phyloP scores from a whole-genome alignment of 2,113 vertebrate genomes.

The Limanda limanda region DNA sequence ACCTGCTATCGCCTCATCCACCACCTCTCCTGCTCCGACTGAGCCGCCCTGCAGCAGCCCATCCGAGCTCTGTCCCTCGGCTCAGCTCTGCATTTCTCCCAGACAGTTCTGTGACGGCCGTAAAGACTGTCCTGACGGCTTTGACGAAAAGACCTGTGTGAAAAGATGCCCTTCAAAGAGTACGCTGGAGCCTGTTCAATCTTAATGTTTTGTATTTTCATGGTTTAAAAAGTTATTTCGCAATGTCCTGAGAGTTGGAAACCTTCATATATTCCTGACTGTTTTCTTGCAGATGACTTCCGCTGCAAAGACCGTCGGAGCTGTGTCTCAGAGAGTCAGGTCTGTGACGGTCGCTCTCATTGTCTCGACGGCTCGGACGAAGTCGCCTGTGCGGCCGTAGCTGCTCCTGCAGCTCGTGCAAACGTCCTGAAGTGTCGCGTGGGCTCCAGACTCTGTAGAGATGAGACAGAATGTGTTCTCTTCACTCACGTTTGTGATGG shows the following conservation, averaged over 20 bases:
- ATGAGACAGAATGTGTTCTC: not conserved
- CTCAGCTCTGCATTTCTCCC: constrained; percentile 76
- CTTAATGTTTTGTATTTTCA: too few species aligned
- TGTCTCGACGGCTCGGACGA: constrained; percentile 89
- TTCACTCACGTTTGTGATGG: constrained; percentile 3
- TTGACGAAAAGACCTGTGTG: constrained; percentile 84
- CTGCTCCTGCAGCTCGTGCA: not conserved
- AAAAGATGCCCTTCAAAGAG: constrained; percentile 78
- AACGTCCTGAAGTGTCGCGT: constrained; percentile 61
- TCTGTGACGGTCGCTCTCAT: constrained; percentile 85
- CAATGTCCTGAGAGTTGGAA: too few species aligned
- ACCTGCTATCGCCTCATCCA: not conserved
- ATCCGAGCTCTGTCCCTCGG: constrained; percentile 76
- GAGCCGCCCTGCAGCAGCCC: constrained; percentile 74
- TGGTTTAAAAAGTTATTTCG: too few species aligned
- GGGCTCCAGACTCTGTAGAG: constrained; percentile 70
- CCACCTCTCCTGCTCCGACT: not conserved
- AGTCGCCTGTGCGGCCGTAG: constrained; percentile 62
- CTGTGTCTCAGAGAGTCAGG: constrained; percentile 75
- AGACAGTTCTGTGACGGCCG: constrained; percentile 85
- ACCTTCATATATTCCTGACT: too few species aligned
- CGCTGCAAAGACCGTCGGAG: constrained; percentile 75
- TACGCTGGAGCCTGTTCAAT: constrained; percentile 43
- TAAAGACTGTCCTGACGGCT: constrained; percentile 87
- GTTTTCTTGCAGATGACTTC: constrained; percentile 71